These are phyloP conservation scores for Yoshiicerus persimilis DNA, from an alignment of 1,140 invertebrate species.

Conservation along the genomic window DNA sequence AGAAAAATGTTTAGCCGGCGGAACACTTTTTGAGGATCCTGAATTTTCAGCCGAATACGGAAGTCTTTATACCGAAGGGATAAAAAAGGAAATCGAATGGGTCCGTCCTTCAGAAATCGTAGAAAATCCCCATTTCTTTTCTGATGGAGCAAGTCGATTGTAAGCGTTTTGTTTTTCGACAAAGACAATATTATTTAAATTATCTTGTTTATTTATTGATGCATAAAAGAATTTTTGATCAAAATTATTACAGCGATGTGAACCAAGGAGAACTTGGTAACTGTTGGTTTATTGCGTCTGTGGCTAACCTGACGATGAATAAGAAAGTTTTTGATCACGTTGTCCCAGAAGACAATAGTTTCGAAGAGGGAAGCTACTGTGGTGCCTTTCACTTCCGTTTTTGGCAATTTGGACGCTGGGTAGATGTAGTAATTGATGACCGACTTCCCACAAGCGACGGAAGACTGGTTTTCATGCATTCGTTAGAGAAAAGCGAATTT, in stretches of 20 bases:
- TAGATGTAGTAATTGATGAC: slow-evolving; percentile 90
- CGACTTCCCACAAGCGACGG: slow-evolving; percentile 64
- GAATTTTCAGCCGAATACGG: slow-evolving; percentile 77
- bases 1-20: slow-evolving; percentile 67
- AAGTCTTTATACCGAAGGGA: slow-evolving; percentile 72
- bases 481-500: slow-evolving; percentile 87
- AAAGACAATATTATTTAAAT: no score
- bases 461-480: slow-evolving; percentile 89
- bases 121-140: slow-evolving; percentile 83
- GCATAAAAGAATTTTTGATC: no score
- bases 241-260: no score
- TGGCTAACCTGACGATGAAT: slow-evolving; percentile 90
- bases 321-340: slow-evolving; percentile 86
- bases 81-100: neutral
- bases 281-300: slow-evolving; percentile 94
- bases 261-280: slow-evolving; percentile 76
- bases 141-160: slow-evolving; percentile 92
- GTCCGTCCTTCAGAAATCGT: slow-evolving; percentile 69
- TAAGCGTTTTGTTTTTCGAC: no score
- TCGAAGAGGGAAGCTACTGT: slow-evolving; percentile 80
- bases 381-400: slow-evolving; percentile 90
- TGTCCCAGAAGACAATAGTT: slow-evolving; percentile 91
- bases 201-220: no score
- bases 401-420: slow-evolving; percentile 52
- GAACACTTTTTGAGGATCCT: slow-evolving; percentile 81